phyloP scores from a whole-genome alignment of 2,113 vertebrate genomes.

The Aplodontia rufa region DNA sequence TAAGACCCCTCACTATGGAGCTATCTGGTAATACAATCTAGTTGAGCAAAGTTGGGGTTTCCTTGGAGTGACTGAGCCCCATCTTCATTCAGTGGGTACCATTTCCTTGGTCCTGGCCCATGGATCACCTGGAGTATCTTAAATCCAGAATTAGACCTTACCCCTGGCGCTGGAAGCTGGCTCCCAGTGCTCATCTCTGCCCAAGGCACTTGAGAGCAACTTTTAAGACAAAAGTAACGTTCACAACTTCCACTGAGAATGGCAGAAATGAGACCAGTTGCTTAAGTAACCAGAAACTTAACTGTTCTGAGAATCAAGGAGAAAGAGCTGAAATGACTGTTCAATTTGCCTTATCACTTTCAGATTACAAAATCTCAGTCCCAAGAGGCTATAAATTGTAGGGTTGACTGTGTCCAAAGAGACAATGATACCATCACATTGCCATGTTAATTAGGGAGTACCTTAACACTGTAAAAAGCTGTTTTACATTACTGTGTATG shows the following conservation, averaged over 20 bases:
- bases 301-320: not conserved
- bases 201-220: not conserved
- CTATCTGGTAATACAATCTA: not conserved
- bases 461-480: not conserved
- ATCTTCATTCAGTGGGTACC: not conserved
- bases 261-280: not conserved
- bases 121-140: not conserved
- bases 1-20: not conserved
- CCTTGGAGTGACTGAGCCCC: not conserved
- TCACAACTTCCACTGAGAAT: not conserved
- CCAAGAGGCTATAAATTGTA: not conserved
- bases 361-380: conserved; percentile 33
- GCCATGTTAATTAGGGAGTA: not conserved
- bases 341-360: conserved; percentile 2
- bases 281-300: not conserved
- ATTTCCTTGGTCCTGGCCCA: not conserved
- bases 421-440: not conserved
- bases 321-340: not conserved
- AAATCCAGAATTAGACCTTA: not conserved
- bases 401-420: not conserved
- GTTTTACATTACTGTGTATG: not conserved
- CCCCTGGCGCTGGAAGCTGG: not conserved
- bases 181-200: not conserved
- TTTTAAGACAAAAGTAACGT: not conserved
- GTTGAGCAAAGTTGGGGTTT: not conserved